phyloP scores from a whole-genome alignment of 2,113 vertebrate species.

The Corythornis cristatus region DNA sequence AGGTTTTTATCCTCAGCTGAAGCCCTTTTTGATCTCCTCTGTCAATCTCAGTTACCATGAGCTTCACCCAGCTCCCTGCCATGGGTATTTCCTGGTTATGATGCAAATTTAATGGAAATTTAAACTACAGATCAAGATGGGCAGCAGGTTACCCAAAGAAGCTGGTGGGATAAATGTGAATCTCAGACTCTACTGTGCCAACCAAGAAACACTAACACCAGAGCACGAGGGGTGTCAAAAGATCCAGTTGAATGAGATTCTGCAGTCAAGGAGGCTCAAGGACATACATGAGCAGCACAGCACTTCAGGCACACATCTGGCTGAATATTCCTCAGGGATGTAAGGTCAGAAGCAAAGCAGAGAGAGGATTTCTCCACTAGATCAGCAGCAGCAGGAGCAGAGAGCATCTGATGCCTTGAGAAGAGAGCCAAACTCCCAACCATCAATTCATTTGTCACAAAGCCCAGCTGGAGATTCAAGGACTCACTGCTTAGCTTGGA shows the following conservation, averaged over 20 bases:
- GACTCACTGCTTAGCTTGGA: not conserved
- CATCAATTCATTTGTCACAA: not conserved
- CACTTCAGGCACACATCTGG: not conserved
- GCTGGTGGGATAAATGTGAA: not conserved
- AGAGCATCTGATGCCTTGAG: not conserved
- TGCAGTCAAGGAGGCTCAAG: not conserved
- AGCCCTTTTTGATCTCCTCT: slow-evolving; percentile 3
- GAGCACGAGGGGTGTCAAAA: not conserved
- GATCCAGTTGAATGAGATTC: not conserved
- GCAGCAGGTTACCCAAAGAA: not conserved
- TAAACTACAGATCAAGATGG: not conserved
- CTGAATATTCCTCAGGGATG: not conserved
- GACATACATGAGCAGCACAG: not conserved
- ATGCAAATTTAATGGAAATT: slow-evolving; percentile 28
- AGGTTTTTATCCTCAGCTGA: slow-evolving; percentile 22
- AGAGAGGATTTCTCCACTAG: not conserved
- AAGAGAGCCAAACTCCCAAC: not conserved
- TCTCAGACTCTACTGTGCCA: not conserved
- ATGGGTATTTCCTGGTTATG: not conserved
- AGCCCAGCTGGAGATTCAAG: not conserved
- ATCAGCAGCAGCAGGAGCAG: not conserved
- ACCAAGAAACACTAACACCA: not conserved
- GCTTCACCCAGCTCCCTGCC: not conserved
- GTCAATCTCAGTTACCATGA: slow-evolving; percentile 32
- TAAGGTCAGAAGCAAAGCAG: not conserved